Conservation (phyloP, 2,113 vertebrate genomes). For the Pseudolaguvia tuberculata region DNA sequence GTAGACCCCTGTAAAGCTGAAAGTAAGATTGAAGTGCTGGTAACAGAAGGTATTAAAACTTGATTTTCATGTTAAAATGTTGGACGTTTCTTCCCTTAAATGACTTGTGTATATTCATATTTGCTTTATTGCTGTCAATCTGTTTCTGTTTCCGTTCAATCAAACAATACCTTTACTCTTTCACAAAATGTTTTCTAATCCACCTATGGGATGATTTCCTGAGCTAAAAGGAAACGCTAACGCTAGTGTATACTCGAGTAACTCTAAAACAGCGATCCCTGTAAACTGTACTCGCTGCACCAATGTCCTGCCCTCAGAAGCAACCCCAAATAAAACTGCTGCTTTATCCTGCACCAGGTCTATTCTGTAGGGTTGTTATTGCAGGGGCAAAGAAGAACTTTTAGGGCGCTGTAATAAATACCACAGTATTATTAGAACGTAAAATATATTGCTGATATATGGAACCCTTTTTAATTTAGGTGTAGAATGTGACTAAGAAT, state of each 20-base stretch:
- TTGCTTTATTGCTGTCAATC: no score
- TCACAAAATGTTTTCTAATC: background rate
- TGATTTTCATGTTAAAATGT: background rate
- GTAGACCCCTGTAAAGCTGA: slow-evolving; percentile 34
- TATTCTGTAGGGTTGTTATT: background rate
- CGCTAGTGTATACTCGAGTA: background rate
- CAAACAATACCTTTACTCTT: background rate
- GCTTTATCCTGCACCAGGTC: background rate
- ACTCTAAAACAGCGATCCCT: background rate
- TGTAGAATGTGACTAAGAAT: background rate
- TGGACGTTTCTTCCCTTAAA: background rate
- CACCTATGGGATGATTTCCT: background rate
- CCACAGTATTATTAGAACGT: no score
- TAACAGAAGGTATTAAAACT: background rate
- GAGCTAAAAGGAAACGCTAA: background rate
- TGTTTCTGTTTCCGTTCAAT: background rate
- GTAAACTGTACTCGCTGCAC: background rate
- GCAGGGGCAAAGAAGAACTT: background rate
- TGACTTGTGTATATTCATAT: background rate
- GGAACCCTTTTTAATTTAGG: background rate
- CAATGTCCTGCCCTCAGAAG: background rate
- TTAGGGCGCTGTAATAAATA: slow-evolving; percentile 4
- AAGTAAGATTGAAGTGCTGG: slow-evolving; percentile 15
- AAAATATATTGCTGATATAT: background rate
- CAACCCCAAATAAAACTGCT: background rate